Conservation (phyloP, 1,140 invertebrate species). For the Caenorhabditis inopinata region DNA sequence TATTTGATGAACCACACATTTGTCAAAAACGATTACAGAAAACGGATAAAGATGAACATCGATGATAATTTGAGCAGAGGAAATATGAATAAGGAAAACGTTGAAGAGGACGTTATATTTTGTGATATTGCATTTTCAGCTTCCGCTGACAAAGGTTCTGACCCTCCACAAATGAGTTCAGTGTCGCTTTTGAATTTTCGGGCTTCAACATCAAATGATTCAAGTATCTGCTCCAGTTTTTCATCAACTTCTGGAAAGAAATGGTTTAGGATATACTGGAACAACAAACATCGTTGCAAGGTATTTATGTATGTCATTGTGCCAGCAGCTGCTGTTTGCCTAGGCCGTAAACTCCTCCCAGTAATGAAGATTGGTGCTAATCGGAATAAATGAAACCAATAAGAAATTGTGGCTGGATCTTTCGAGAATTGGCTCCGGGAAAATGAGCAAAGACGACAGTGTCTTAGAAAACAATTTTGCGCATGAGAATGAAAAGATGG, state of each 20-base stretch:
- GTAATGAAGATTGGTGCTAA: no score
- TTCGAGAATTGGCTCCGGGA: no score
- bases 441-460: no score
- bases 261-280: no score
- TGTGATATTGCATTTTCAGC: neutral
- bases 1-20: conserved; percentile 15
- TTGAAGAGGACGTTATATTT: neutral
- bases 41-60: neutral
- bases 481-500: no score
- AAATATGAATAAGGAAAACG: neutral
- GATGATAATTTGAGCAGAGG: neutral
- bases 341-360: no score
- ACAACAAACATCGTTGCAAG: no score
- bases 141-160: neutral
- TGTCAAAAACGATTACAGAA: neutral
- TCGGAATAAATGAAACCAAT: no score
- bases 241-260: conserved; percentile 15
- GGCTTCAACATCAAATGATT: conserved; percentile 15
- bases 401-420: no score
- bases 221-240: neutral
- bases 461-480: no score
- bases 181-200: neutral
- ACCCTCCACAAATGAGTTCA: neutral
- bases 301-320: no score
- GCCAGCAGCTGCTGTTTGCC: no score